Conservation (phyloP, 2,797 vertebrate genomes). For the Micromesistius poutassou region DNA sequence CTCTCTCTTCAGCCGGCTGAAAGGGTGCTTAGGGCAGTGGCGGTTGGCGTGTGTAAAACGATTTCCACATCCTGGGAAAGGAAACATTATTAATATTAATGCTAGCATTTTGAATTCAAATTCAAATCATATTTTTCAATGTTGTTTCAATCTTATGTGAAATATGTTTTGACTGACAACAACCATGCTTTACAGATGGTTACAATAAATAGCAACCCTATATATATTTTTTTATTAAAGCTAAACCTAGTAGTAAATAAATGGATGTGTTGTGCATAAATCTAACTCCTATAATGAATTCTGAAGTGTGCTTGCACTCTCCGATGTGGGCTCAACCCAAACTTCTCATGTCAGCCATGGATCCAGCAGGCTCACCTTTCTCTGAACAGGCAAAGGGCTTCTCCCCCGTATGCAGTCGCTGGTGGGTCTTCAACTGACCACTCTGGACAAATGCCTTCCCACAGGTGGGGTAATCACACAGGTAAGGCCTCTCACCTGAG, state of each 20-base stretch:
- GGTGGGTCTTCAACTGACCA: constrained; percentile 98
- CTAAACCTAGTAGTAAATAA: background rate
- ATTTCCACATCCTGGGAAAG: constrained; percentile 84
- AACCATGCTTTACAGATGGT: background rate
- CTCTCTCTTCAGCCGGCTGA: constrained; percentile 90
- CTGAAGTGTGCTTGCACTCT: background rate
- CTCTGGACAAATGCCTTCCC: constrained; percentile 98
- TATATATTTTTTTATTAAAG: background rate
- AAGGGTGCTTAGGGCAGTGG: constrained; percentile 95
- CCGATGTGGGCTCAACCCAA: background rate
- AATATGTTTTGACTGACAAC: background rate
- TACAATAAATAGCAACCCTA: background rate
- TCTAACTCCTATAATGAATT: background rate
- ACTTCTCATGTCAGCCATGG: background rate
- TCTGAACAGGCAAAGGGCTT: constrained; percentile 98
- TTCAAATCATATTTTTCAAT: background rate
- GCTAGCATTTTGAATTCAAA: background rate
- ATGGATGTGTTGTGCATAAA: background rate
- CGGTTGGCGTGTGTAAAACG: constrained; percentile 97
- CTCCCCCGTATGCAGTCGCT: constrained; percentile 96
- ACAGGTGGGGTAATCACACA: constrained; percentile 96
- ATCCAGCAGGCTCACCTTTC: constrained; percentile 77
- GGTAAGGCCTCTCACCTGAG: constrained; percentile 92
- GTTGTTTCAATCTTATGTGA: background rate
- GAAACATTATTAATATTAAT: background rate